Evolutionary conservation across 2,888 invertebrate species (phyloP).

Genomic region (Apamea epomidion): DNA sequence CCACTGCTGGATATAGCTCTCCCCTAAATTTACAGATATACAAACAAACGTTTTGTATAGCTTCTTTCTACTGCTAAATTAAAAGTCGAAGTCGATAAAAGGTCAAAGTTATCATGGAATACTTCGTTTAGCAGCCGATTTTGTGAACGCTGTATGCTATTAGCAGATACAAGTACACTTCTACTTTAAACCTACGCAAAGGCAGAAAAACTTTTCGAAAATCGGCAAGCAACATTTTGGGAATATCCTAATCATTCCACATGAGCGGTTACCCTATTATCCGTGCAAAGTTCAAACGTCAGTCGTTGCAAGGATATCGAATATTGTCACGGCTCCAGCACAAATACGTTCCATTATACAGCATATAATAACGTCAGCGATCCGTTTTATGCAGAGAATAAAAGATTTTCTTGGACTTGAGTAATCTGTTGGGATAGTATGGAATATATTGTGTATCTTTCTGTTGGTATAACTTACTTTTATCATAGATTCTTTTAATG

Average conservation of each 20-base stretch:
- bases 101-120: too few species aligned
- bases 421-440: background rate
- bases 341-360: constrained; percentile 19
- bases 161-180: background rate
- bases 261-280: constrained; percentile 16
- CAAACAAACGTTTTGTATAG: background rate
- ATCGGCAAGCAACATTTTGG: background rate
- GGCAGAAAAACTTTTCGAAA: background rate
- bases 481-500: background rate
- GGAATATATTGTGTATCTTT: background rate
- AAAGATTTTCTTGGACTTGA: background rate
- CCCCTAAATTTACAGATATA: background rate
- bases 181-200: background rate
- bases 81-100: background rate
- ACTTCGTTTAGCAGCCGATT: background rate
- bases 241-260: background rate
- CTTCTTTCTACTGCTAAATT: background rate
- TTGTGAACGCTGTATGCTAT: too few species aligned
- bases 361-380: constrained; percentile 34
- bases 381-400: constrained; percentile 5
- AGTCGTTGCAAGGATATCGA: constrained; percentile 29
- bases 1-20: background rate
- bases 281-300: constrained; percentile 33
- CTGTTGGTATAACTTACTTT: background rate
- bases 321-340: constrained; percentile 22